These are phyloP conservation scores for Nomada ferruginata DNA, from an alignment of 2,888 invertebrate genomes.

Conservation along the genomic window DNA sequence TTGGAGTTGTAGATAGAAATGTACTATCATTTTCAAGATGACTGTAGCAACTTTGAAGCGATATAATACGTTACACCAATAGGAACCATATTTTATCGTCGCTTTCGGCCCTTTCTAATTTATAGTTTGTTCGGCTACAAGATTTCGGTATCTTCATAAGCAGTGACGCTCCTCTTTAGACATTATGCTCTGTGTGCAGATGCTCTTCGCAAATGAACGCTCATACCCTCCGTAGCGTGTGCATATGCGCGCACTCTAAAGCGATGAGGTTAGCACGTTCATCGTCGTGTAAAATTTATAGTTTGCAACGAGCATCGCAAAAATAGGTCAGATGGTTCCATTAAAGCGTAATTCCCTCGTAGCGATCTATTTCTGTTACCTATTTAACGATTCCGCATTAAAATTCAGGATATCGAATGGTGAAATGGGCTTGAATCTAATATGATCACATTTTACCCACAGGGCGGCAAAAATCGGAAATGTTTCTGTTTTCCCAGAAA, in stretches of 20 bases:
- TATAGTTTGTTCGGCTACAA: neutral
- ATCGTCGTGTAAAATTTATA: slow-evolving; percentile 47
- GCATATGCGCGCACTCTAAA: slow-evolving; percentile 9
- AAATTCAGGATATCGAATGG: no score
- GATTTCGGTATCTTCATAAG: slow-evolving; percentile 31
- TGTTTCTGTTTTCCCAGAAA: no score
- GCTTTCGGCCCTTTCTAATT: neutral
- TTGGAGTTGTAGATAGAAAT: neutral
- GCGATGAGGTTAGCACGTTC: slow-evolving; percentile 47
- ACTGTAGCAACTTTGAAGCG: neutral
- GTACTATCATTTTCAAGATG: neutral
- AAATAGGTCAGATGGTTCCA: slow-evolving; percentile 44
- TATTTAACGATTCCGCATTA: neutral
- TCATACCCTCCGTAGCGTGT: slow-evolving; percentile 8
- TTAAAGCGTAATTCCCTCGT: slow-evolving; percentile 27
- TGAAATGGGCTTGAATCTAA: no score
- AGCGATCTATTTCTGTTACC: neutral
- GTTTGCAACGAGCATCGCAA: slow-evolving; percentile 25
- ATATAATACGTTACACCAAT: neutral
- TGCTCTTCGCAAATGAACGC: slow-evolving; percentile 38
- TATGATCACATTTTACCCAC: neutral
- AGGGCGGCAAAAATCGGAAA: no score
- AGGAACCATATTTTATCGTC: neutral
- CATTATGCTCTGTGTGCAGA: slow-evolving; percentile 3
- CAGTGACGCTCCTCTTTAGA: slow-evolving; percentile 28